A percentile compares a stretch with the other conserved stretches of the same genome.
phyloP scores from a whole-genome alignment of 2,113 vertebrate genomes.

The Rhinichthys klamathensis region DNA sequence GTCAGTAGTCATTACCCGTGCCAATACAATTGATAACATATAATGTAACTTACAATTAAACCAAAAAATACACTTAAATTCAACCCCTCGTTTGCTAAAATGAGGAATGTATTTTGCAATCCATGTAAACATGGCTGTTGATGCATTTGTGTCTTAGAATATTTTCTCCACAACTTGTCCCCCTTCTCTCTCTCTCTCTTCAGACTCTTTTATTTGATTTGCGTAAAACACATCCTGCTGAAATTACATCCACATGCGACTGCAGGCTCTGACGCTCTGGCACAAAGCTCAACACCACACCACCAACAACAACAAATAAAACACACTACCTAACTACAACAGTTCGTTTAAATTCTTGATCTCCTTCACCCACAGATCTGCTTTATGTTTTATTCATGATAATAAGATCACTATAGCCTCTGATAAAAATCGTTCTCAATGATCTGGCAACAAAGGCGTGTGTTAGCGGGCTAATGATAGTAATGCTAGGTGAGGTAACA shows the following conservation, averaged over 20 bases:
- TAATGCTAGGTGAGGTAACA: constrained; percentile 65
- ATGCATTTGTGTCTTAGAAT: neutral
- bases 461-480: constrained; percentile 29
- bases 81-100: too few species aligned
- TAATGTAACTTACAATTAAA: too few species aligned
- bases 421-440: neutral
- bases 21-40: too few species aligned
- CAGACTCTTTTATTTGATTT: constrained; percentile 76
- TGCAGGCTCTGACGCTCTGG: constrained; percentile 63
- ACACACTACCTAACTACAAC: constrained; percentile 18
- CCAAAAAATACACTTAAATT: too few species aligned
- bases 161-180: constrained; percentile 28
- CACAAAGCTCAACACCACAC: constrained; percentile 61
- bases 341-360: neutral
- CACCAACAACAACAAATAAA: constrained; percentile 31
- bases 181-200: constrained; percentile 67
- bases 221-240: constrained; percentile 67
- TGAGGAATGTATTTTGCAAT: neutral
- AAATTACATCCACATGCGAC: constrained; percentile 78
- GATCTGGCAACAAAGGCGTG: neutral
- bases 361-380: neutral
- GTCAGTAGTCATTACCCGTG: too few species aligned
- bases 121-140: neutral
- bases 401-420: constrained; percentile 1
- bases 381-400: constrained; percentile 9